Percentiles rank a stretch among this genome's conserved stretches.
phyloP scores from a whole-genome alignment of 2,797 vertebrate genomes.

The Enteromius viviparus region DNA sequence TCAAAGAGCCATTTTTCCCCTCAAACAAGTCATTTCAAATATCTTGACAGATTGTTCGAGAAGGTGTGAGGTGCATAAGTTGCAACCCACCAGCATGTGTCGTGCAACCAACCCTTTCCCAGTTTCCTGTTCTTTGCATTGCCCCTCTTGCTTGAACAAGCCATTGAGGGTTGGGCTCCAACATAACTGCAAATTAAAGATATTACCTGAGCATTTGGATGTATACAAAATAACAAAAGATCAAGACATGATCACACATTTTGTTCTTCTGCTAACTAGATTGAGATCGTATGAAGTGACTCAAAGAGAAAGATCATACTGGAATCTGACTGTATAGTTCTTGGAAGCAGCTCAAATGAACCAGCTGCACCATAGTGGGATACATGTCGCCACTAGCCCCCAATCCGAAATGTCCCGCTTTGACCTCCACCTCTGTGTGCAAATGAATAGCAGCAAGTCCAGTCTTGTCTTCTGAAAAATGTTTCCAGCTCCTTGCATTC shows the following conservation, averaged over 20 bases:
- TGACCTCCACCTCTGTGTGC: neutral
- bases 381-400: constrained; percentile 31
- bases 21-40: neutral
- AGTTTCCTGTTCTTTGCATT: neutral
- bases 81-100: neutral
- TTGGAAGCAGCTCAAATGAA: constrained; percentile 1
- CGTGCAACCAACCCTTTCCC: neutral
- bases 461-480: constrained; percentile 11
- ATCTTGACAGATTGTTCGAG: neutral
- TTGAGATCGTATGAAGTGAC: neutral
- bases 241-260: neutral
- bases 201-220: neutral
- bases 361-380: neutral
- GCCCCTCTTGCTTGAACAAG: constrained; percentile 28
- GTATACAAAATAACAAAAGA: neutral
- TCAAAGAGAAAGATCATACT: neutral
- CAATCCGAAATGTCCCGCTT: neutral
- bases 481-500: neutral
- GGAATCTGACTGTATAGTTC: neutral
- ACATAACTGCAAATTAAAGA: neutral
- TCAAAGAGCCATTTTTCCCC: neutral
- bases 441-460: constrained; percentile 8
- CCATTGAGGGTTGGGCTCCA: neutral
- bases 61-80: neutral
- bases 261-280: neutral